phyloP scores from a whole-genome alignment of 2,888 invertebrate species.

The Acleris laterana region DNA sequence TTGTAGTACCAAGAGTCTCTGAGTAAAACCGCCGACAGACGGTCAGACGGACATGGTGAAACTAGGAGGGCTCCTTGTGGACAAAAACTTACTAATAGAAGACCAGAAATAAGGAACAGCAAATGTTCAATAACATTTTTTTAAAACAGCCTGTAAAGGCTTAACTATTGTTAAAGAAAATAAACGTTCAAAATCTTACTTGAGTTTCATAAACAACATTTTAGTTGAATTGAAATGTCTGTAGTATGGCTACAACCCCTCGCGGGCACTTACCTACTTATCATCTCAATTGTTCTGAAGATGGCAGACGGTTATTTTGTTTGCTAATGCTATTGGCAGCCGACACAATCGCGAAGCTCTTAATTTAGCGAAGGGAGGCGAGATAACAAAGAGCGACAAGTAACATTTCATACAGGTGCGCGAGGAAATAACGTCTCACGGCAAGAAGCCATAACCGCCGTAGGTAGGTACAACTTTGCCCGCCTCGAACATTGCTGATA shows the following conservation, averaged over 20 bases:
- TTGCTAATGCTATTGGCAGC: slow-evolving; percentile 34
- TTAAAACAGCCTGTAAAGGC: no score
- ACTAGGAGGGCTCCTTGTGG: background rate
- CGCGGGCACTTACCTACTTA: background rate
- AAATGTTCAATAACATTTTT: no score
- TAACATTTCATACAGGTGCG: slow-evolving; percentile 61
- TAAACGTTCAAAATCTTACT: no score
- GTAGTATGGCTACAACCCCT: no score
- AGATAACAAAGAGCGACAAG: slow-evolving; percentile 65
- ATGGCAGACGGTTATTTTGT: slow-evolving; percentile 5
- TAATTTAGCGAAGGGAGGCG: slow-evolving; percentile 60
- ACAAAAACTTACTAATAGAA: background rate
- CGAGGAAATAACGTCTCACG: slow-evolving; percentile 46
- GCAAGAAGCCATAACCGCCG: slow-evolving; percentile 51
- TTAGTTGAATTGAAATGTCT: no score
- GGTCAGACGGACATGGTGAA: background rate
- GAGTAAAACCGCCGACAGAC: background rate
- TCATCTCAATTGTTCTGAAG: background rate
- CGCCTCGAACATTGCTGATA: slow-evolving; percentile 69
- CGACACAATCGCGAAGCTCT: slow-evolving; percentile 53
- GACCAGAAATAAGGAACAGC: no score
- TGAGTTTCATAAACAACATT: no score
- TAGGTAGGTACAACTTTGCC: slow-evolving; percentile 56
- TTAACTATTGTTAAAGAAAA: no score
- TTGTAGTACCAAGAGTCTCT: background rate